These are phyloP conservation scores for Achlya flavicornis DNA, from an alignment of 2,888 invertebrate genomes.

Conservation along the genomic window DNA sequence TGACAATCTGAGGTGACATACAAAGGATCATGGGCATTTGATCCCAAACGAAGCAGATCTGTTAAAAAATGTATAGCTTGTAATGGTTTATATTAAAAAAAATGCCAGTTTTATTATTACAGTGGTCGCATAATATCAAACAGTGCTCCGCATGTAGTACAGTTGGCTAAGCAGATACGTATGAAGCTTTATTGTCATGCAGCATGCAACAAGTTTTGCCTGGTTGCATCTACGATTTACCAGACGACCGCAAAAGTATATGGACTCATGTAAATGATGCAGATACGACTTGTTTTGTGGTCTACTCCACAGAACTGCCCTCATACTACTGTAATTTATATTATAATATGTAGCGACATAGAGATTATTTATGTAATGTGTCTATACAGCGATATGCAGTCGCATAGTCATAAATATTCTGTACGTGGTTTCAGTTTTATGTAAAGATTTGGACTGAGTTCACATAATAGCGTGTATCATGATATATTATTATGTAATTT, in stretches of 20 bases:
- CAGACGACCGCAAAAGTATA: conserved; percentile 12
- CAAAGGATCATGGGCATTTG: too few relatives aligned
- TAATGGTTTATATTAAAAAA: too few relatives aligned
- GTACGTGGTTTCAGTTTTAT: neutral
- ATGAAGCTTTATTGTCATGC: conserved; percentile 13
- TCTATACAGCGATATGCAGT: neutral
- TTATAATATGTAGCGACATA: neutral
- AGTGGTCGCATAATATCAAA: conserved; percentile 4
- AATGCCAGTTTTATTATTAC: neutral
- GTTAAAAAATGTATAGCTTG: too few relatives aligned
- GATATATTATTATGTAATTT: neutral
- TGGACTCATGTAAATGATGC: conserved; percentile 10
- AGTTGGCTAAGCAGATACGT: conserved; percentile 11
- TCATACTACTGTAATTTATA: neutral
- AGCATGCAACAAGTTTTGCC: conserved; percentile 25
- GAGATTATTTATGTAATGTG: neutral
- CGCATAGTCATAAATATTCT: neutral
- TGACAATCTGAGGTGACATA: too few relatives aligned
- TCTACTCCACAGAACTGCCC: conserved; percentile 1
- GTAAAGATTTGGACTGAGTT: neutral
- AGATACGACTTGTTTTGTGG: conserved; percentile 5
- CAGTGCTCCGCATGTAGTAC: neutral
- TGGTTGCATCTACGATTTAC: conserved; percentile 18
- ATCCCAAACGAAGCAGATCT: too few relatives aligned
- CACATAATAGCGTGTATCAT: neutral